Conservation (phyloP, 2,797 vertebrate genomes). For the Pseudomugil tenellus region DNA sequence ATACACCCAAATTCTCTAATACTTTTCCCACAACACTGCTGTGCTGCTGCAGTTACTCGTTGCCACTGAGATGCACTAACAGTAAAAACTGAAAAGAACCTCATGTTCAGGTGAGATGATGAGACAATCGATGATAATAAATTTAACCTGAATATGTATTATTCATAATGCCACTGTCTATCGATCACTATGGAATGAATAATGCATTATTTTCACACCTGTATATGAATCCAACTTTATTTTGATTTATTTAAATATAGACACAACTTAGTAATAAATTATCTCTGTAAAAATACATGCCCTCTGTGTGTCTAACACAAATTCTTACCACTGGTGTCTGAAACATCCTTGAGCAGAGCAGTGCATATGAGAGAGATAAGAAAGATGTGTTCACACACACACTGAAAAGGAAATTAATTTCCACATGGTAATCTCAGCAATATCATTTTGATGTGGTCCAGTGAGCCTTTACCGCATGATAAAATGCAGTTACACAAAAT, state of each 20-base stretch:
- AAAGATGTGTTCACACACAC: not conserved
- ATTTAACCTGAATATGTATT: conserved; percentile 19
- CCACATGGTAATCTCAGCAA: not conserved
- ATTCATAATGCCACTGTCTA: conserved; percentile 4
- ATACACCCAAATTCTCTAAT: conserved; percentile 47
- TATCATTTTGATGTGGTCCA: conserved; percentile 22
- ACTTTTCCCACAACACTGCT: conserved; percentile 44
- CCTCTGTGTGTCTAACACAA: not conserved
- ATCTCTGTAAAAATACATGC: not conserved
- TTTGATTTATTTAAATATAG: not conserved
- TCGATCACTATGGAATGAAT: not conserved
- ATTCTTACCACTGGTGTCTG: conserved; percentile 17
- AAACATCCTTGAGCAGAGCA: conserved; percentile 44
- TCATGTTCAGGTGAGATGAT: conserved; percentile 14
- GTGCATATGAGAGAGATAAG: conserved; percentile 35
- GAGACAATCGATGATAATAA: conserved; percentile 23
- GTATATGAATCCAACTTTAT: too few species aligned
- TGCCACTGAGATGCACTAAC: conserved; percentile 25
- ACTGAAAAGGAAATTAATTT: conserved; percentile 14
- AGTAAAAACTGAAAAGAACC: conserved; percentile 39
- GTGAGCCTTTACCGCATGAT: not conserved
- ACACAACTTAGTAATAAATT: not conserved
- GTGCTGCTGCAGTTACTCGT: conserved; percentile 34
- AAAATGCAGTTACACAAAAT: conserved; percentile 6
- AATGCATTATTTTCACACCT: conserved; percentile 5